Evolutionary conservation across 2,113 vertebrate genomes (phyloP), one percentile per base, ranked within the genome.

Genomic region (Sakesphorus luctuosus): DNA sequence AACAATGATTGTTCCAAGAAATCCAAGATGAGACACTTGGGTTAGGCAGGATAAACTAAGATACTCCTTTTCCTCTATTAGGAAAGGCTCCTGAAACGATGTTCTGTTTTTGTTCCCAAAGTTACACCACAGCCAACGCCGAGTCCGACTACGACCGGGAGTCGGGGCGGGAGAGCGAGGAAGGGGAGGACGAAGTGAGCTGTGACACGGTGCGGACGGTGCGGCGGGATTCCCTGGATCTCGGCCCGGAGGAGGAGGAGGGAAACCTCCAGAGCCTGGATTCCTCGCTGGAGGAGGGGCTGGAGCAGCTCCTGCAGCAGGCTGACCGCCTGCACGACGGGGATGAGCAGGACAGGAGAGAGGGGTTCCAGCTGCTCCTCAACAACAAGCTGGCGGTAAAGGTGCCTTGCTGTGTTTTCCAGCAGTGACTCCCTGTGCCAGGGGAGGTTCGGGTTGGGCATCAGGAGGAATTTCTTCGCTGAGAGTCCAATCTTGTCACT

Each of bases 101-200:
- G 11, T 9, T 61, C 8, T 7, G 1, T 4, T 20, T 25, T 11
- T 23, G 4, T 11, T 1, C 62, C 38, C 31, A 0, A 88, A 99
- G 99, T 33, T 99, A 99, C 94, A 98, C 97, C 7, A 99, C 99
- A 9, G 99, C 99, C 71, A 99, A 99, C 3, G 99, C 98, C 0
- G 99, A 99, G 90, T 99, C 99, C 0, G 99, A 99, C 85, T 99
- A 98, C 13, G 99, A 99, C 73, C 97, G 98, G 4, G 99, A 99
- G 93, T 98, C 98, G 0, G 99, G 99, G 93, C 95, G 83, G 59
- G 99, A 98, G 62, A 98, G 98, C 9, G 98, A 98, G 11, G 98
- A 98, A 8, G 99, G 88, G 2, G 98, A 98, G n/a, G 98, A 98
- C 3, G 97, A 95, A 94, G 93, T 96, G 78, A 99, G 99, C 98